Percentiles rank a stretch among this genome's conserved stretches.
phyloP scores from a whole-genome alignment of 1,140 invertebrate genomes.

The Drosophila subpulchrella region DNA sequence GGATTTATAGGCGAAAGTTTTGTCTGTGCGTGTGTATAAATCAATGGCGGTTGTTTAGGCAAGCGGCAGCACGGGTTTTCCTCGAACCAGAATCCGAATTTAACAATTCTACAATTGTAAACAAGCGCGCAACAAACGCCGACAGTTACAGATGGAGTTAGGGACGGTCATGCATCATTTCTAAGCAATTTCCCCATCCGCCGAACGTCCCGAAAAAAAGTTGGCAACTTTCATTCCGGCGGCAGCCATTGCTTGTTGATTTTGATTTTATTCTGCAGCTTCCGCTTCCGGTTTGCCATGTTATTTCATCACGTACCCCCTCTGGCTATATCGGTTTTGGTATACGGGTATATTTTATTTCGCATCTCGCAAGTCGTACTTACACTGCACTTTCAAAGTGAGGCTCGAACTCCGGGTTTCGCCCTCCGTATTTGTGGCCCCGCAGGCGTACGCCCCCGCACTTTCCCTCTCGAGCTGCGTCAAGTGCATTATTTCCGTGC shows the following conservation, averaged over 20 bases:
- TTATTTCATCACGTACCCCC: constrained; percentile 37
- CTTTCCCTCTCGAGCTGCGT: constrained; percentile 85
- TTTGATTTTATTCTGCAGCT: constrained; percentile 75
- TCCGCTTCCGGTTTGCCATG: constrained; percentile 63
- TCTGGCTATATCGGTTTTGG: neutral
- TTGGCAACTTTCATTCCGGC: constrained; percentile 54
- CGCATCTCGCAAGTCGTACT: constrained; percentile 82
- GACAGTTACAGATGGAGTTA: constrained; percentile 32
- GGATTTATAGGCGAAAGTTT: constrained; percentile 77
- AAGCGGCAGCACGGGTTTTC: constrained; percentile 41
- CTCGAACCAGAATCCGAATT: constrained; percentile 40
- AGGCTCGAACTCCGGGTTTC: constrained; percentile 88
- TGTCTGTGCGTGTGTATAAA: constrained; percentile 63
- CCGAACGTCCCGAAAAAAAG: constrained; percentile 34
- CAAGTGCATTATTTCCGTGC: constrained; percentile 84
- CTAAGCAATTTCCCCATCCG: constrained; percentile 81
- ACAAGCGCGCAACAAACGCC: constrained; percentile 46
- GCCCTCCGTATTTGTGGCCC: constrained; percentile 89
- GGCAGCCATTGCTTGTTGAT: constrained; percentile 39
- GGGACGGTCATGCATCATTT: constrained; percentile 73
- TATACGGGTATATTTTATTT: constrained; percentile 28
- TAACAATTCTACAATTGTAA: constrained; percentile 70
- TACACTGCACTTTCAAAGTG: constrained; percentile 88
- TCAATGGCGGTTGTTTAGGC: constrained; percentile 78
- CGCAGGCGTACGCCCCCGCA: constrained; percentile 88